Percentiles rank a stretch among this genome's conserved stretches.
Evolutionary conservation across 2,797 vertebrate species (phyloP).

Genomic region (Tamandua tetradactyla): DNA sequence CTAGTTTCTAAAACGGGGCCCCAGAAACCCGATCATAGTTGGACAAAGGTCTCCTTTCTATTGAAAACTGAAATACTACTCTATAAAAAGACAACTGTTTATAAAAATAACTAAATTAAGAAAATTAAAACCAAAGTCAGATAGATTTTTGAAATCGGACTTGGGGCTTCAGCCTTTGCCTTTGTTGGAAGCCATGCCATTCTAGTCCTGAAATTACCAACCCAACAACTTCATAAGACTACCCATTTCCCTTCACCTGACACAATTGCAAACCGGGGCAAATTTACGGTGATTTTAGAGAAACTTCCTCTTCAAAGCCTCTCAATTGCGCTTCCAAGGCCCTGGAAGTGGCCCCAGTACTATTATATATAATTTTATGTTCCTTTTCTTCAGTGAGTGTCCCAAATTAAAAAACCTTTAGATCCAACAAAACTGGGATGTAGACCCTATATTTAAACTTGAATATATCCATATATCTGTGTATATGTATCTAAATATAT

Average conservation of each 20-base stretch:
- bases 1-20: conserved; percentile 77
- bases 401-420: conserved; percentile 41
- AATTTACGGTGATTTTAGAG: background rate
- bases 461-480: background rate
- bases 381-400: background rate
- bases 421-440: conserved; percentile 32
- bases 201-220: conserved; percentile 14
- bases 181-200: background rate
- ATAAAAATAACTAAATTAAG: conserved; percentile 44
- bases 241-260: background rate
- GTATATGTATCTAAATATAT: background rate
- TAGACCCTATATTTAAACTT: background rate
- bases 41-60: conserved; percentile 52
- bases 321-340: background rate
- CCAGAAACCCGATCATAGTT: conserved; percentile 69
- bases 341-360: background rate
- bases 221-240: conserved; percentile 12
- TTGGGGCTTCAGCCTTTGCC: background rate
- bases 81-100: conserved; percentile 64
- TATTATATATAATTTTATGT: conserved; percentile 22
- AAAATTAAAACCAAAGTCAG: conserved; percentile 50
- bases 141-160: conserved; percentile 46
- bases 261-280: background rate
- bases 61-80: conserved; percentile 67
- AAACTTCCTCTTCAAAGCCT: background rate